Evolutionary conservation across 2,797 vertebrate species (phyloP).

Genomic region (Remorina albescens): DNA sequence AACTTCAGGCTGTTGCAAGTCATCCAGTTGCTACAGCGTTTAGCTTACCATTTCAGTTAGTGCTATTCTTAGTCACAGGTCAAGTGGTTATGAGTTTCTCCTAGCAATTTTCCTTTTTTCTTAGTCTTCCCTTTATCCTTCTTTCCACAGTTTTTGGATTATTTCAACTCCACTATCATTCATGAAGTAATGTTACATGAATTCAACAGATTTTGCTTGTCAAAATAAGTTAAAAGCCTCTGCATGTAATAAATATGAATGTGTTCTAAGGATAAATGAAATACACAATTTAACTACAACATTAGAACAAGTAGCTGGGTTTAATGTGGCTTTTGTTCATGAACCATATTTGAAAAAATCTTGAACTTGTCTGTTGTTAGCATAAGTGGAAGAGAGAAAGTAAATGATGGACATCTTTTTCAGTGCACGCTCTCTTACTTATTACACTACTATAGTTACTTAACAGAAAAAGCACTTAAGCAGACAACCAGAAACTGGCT

Average conservation of each 20-base stretch:
- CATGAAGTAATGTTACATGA: too few relatives aligned
- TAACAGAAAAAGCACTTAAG: not conserved
- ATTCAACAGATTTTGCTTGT: too few relatives aligned
- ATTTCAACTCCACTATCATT: not conserved
- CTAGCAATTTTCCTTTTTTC: not conserved
- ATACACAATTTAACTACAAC: too few relatives aligned
- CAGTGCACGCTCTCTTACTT: not conserved
- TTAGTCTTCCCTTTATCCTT: not conserved
- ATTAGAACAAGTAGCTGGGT: too few relatives aligned
- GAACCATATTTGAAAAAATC: not conserved
- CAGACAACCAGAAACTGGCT: not conserved
- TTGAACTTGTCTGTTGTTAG: too few relatives aligned
- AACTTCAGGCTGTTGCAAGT: not conserved
- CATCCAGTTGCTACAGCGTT: not conserved
- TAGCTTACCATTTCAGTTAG: slow-evolving; percentile 23
- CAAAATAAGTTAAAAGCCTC: not conserved
- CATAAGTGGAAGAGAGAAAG: too few relatives aligned
- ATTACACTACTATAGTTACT: too few relatives aligned
- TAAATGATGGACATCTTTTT: too few relatives aligned
- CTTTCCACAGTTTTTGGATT: not conserved
- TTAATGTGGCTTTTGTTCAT: not conserved
- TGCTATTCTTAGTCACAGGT: slow-evolving; percentile 53
- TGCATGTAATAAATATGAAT: not conserved
- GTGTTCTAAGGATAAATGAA: not conserved
- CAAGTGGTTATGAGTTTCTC: slow-evolving; percentile 31